These are phyloP conservation scores for Rhinopithecus roxellana DNA, from an alignment of 2,113 vertebrate genomes.

Conservation along the genomic window DNA sequence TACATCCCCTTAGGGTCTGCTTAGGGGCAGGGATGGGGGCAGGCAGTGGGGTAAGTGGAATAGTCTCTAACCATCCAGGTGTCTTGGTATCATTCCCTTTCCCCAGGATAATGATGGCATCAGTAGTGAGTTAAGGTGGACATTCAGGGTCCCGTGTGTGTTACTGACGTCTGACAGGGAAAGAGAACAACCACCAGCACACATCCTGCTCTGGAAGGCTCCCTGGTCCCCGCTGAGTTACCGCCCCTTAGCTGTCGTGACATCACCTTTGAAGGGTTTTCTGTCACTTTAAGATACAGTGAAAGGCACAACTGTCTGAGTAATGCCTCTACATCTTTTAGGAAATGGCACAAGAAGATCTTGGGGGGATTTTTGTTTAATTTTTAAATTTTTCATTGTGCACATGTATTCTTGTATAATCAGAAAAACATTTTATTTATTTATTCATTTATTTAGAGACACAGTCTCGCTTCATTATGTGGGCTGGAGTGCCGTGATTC, in stretches of 20 bases:
- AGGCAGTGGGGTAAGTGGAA: too few relatives aligned
- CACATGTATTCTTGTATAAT: not conserved
- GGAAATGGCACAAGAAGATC: not conserved
- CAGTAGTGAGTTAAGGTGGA: too few relatives aligned
- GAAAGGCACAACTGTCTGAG: not conserved
- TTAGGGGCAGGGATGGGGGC: not conserved
- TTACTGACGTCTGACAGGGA: not conserved
- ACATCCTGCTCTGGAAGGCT: too few relatives aligned
- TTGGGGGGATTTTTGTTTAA: not conserved
- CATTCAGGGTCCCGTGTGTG: not conserved
- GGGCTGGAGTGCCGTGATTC: too few relatives aligned
- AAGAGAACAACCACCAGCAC: too few relatives aligned
- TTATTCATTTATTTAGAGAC: too few relatives aligned
- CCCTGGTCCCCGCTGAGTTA: too few relatives aligned
- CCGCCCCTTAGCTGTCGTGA: too few relatives aligned
- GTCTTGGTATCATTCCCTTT: not conserved
- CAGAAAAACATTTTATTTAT: not conserved
- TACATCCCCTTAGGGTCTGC: too few relatives aligned
- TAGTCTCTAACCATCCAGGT: not conserved
- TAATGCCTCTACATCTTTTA: not conserved
- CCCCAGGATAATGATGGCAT: too few relatives aligned
- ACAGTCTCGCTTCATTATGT: too few relatives aligned
- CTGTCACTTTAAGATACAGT: not conserved
- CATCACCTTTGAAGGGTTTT: not conserved
- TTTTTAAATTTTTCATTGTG: not conserved